These are phyloP conservation scores for Zaprionus gabonicus DNA, from an alignment of 1,140 invertebrate genomes.

Conservation along the genomic window DNA sequence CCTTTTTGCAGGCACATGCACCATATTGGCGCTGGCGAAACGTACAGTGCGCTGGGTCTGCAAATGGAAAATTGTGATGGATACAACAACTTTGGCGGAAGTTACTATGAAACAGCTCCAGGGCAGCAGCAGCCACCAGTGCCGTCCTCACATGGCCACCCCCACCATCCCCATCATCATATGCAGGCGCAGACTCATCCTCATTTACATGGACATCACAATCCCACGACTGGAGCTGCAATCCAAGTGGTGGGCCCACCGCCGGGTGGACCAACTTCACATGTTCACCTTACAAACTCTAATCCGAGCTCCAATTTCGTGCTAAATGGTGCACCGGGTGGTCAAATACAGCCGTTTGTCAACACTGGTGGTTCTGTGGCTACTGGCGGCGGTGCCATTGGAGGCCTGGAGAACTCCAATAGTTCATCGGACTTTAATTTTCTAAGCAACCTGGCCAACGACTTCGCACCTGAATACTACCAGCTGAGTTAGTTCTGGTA, in stretches of 20 bases:
- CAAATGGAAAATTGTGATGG: conserved; percentile 84
- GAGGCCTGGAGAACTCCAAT: conserved; percentile 90
- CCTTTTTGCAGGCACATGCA: conserved; percentile 61
- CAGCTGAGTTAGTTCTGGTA: conserved; percentile 84
- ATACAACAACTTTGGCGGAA: conserved; percentile 69
- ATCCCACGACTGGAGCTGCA: conserved; percentile 59
- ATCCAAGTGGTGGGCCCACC: conserved; percentile 46
- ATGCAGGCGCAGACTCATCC: conserved; percentile 85
- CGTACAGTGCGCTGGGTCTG: conserved; percentile 76
- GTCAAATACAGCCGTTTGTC: conserved; percentile 60
- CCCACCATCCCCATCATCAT: conserved; percentile 85
- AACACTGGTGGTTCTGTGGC: conserved; percentile 40
- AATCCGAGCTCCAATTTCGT: conserved; percentile 49
- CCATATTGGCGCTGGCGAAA: conserved; percentile 70
- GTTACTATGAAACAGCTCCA: conserved; percentile 61
- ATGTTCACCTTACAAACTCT: conserved; percentile 45
- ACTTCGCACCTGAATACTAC: conserved; percentile 96
- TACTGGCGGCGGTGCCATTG: conserved; percentile 56
- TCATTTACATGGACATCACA: conserved; percentile 85
- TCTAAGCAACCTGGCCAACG: conserved; percentile 94
- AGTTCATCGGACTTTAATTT: conserved; percentile 97
- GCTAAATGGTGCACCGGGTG: conserved; percentile 58
- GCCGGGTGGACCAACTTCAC: conserved; percentile 44
- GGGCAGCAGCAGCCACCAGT: conserved; percentile 63
- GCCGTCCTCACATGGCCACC: conserved; percentile 71